Conservation (phyloP, 30 jellyfish, hydroid and myxozoan species). For the Clytia hemisphaerica region DNA sequence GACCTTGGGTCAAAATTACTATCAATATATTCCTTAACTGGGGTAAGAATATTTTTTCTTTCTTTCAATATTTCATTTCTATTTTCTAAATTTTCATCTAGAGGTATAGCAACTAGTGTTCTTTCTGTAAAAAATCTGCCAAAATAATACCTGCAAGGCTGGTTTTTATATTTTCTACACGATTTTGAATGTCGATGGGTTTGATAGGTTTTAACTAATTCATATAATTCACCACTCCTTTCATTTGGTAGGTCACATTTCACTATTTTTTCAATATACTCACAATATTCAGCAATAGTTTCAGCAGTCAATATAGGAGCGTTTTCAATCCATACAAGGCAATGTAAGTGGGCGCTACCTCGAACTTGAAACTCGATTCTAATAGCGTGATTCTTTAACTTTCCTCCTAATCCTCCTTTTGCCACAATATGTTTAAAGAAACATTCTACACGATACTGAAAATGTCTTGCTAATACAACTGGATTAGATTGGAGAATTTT, state of each 20-base stretch:
- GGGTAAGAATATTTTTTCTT: not conserved
- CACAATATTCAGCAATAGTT: not conserved
- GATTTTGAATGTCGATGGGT: slow-evolving; percentile 19
- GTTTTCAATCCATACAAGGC: slow-evolving; percentile 12
- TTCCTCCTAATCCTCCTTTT: slow-evolving; percentile 13
- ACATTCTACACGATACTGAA: slow-evolving; percentile 23
- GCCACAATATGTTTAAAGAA: slow-evolving; percentile 26
- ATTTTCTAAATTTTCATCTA: not conserved
- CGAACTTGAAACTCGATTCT: slow-evolving; percentile 29
- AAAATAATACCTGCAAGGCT: slow-evolving; percentile 2
- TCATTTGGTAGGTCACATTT: not conserved
- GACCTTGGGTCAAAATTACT: not conserved
- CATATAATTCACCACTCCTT: not conserved
- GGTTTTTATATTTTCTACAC: slow-evolving; percentile 25
- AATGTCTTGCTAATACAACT: slow-evolving; percentile 36
- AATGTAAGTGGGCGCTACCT: slow-evolving; percentile 34
- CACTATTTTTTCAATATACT: not conserved
- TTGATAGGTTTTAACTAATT: slow-evolving; percentile 12
- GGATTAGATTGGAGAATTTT: slow-evolving; percentile 21
- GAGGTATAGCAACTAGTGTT: not conserved
- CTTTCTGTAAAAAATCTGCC: slow-evolving; percentile 4
- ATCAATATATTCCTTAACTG: not conserved
- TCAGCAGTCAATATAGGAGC: slow-evolving; percentile 16
- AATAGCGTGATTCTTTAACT: slow-evolving; percentile 9
- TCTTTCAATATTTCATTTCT: not conserved